Base-by-base conservation (phyloP, 2,797 vertebrate genomes). In the Epinephelus malabaricus region DNA sequence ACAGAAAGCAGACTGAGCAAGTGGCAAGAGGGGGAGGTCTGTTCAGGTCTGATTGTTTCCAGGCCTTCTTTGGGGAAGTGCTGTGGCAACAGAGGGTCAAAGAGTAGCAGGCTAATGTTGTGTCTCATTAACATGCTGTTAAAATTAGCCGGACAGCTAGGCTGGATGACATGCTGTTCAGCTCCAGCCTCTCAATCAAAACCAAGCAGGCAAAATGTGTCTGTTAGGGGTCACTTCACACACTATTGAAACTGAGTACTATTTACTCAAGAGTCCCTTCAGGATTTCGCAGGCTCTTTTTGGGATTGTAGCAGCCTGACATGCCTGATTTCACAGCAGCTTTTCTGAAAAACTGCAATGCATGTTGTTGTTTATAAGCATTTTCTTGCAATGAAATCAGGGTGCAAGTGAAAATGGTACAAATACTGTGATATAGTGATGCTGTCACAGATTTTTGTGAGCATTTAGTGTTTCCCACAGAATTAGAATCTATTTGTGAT, bases 101-200 rank as follows among this genome's bases (percentile, higher is more conserved):
- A 90, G 81, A 71, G 67, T 55, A 38, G 43, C 56, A 88, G 82
- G 80, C 66, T 88, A 84, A 90, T 87, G 71, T 46, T 47, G 40
- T 63, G 78, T 88, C 70, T 87, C 87, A 88, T 91, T 89, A 89
- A 82, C 88, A 87, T 81, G 85, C 69, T 82, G 85, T 85, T 88
- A 78, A 77, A 92, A 92, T 91, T 89, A 93, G 76, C 74, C 1
- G 15, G 75, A 73, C 58, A 68, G 65, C 40, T 64, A 81, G 43
- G 79, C 71, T 59, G 17, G 76, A 74, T 47, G 69, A 51, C 61
- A 78, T 43, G 63, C 67, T 49, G 50, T 59, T 65, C 63, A 30
- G 65, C 59, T 73, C 47, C 7, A 49, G 63, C 64, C 62, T 14
- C 74, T 82, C 61, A 62, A 76, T 87, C 73, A 78, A 76, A 86